A percentile compares a stretch with the other conserved stretches of the same genome.
These are phyloP conservation scores for Babylonia areolata DNA, from an alignment of 1,140 invertebrate species.

Conservation along the genomic window DNA sequence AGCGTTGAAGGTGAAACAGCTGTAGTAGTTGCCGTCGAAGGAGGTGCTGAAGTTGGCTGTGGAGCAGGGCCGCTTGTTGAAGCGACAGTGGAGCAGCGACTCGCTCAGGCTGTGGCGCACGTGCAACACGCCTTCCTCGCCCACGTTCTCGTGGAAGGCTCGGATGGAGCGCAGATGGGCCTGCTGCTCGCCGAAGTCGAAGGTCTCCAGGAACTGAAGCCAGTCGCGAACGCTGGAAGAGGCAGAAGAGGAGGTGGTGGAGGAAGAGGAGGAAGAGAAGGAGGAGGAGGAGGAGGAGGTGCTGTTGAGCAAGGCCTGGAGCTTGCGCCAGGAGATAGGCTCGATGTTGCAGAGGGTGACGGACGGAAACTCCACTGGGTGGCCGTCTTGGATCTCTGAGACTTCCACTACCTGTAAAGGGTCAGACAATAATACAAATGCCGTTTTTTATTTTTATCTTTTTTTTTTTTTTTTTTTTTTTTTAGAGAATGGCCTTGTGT, in stretches of 20 bases:
- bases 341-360: slow-evolving; percentile 72
- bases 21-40: slow-evolving; percentile 72
- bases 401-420: slow-evolving; percentile 66
- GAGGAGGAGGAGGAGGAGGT: slow-evolving; percentile 35
- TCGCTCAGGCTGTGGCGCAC: slow-evolving; percentile 63
- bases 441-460: too few relatives aligned
- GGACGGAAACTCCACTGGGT: slow-evolving; percentile 69
- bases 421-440: too few relatives aligned
- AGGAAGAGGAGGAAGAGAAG: too few relatives aligned
- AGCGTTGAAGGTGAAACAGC: slow-evolving; percentile 70
- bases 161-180: slow-evolving; percentile 60
- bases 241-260: background rate
- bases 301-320: slow-evolving; percentile 38
- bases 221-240: background rate
- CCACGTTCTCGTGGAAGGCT: slow-evolving; percentile 69
- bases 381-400: slow-evolving; percentile 69
- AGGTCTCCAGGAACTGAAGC: slow-evolving; percentile 58
- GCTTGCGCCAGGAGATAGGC: slow-evolving; percentile 64
- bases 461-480: too few relatives aligned
- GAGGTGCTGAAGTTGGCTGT: slow-evolving; percentile 62
- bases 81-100: slow-evolving; percentile 67
- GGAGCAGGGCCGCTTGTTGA: slow-evolving; percentile 62
- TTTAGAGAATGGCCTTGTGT: too few relatives aligned
- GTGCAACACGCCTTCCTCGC: slow-evolving; percentile 51
- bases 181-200: slow-evolving; percentile 47